A percentile compares a stretch with the other conserved stretches of the same genome.
Evolutionary conservation across 1,140 invertebrate genomes (phyloP).

Genomic region (Bombus ignitus): DNA sequence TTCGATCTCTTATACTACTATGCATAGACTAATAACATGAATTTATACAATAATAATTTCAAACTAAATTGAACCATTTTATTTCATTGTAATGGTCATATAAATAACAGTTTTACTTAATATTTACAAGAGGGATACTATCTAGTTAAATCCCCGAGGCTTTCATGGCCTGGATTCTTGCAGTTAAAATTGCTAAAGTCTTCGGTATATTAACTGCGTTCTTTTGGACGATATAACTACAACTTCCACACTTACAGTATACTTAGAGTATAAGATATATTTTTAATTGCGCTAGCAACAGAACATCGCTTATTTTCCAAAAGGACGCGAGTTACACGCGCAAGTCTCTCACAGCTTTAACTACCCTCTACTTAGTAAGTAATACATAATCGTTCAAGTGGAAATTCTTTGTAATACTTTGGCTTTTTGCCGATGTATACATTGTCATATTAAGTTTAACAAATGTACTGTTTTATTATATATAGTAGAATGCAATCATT

Average conservation of each 20-base stretch:
- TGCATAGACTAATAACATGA: conserved; percentile 20
- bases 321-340: background rate
- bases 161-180: background rate
- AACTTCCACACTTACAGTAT: too few species aligned
- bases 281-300: background rate
- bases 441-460: conserved; percentile 1
- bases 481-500: conserved; percentile 32
- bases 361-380: conserved; percentile 25
- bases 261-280: background rate
- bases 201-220: background rate
- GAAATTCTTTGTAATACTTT: conserved; percentile 42
- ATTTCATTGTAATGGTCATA: conserved; percentile 32
- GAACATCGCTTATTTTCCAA: background rate
- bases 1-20: background rate
- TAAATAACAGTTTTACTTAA: conserved; percentile 50
- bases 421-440: conserved; percentile 30
- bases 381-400: conserved; percentile 14
- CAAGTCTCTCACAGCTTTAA: conserved; percentile 28
- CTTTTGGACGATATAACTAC: background rate
- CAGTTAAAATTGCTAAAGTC: conserved; percentile 29
- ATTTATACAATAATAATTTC: conserved; percentile 30
- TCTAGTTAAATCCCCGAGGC: background rate
- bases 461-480: background rate
- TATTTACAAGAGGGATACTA: conserved; percentile 43
- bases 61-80: conserved; percentile 41